Percentiles rank a stretch among this genome's conserved stretches.
phyloP scores from a whole-genome alignment of 2,113 vertebrate species.

The Ctenodactylus gundi region DNA sequence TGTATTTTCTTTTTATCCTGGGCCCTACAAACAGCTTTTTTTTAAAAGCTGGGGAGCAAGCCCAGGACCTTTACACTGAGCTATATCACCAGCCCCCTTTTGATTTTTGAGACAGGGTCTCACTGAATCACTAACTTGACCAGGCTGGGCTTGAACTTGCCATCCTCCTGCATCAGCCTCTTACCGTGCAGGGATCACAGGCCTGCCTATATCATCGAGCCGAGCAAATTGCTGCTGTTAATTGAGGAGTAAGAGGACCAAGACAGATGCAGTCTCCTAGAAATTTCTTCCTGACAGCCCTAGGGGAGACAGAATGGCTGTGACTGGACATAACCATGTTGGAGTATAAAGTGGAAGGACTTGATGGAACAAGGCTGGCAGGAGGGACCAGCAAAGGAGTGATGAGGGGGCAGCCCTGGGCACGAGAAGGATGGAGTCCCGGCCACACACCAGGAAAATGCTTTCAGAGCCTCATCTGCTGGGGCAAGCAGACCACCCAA shows the following conservation, averaged over 20 bases:
- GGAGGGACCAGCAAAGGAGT: not conserved
- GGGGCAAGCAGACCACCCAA: slow-evolving; percentile 64
- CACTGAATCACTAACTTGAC: too few relatives aligned
- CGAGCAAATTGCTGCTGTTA: not conserved
- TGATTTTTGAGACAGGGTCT: too few relatives aligned
- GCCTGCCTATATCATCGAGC: too few relatives aligned
- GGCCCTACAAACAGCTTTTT: not conserved
- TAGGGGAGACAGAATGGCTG: not conserved
- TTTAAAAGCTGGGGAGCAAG: too few relatives aligned
- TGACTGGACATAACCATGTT: not conserved
- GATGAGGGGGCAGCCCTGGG: slow-evolving; percentile 30
- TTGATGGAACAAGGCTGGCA: not conserved
- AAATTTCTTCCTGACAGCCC: not conserved
- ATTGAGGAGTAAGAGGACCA: not conserved
- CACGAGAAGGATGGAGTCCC: slow-evolving; percentile 53
- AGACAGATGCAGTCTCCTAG: not conserved
- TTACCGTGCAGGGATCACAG: too few relatives aligned
- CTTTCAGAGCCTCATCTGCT: slow-evolving; percentile 48
- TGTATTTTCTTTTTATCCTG: not conserved
- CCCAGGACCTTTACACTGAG: too few relatives aligned
- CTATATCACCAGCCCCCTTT: too few relatives aligned
- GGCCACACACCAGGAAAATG: slow-evolving; percentile 61
- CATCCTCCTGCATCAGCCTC: too few relatives aligned
- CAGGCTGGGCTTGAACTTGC: too few relatives aligned
- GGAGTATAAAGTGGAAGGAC: not conserved